These are phyloP conservation scores for Papilio machaon DNA, from an alignment of 1,140 invertebrate species.

Conservation along the genomic window DNA sequence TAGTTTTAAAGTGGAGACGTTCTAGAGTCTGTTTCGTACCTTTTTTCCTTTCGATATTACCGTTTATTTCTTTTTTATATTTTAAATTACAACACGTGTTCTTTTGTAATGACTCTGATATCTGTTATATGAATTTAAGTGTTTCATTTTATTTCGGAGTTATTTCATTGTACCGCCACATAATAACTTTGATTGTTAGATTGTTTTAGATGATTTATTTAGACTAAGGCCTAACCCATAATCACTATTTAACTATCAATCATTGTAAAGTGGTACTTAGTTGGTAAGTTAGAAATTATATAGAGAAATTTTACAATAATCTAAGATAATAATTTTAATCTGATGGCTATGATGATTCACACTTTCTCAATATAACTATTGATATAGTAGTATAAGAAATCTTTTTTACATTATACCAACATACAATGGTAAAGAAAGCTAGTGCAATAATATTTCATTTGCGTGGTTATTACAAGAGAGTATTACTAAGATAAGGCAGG, in stretches of 20 bases:
- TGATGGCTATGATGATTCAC: too few species aligned
- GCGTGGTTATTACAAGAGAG: constrained; percentile 26
- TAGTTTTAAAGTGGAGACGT: constrained; percentile 58
- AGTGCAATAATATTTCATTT: constrained; percentile 28
- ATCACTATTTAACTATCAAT: too few species aligned
- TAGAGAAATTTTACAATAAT: too few species aligned
- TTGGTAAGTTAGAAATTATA: too few species aligned
- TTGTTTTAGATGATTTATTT: neutral
- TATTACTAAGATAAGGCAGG: constrained; percentile 41
- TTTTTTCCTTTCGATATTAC: constrained; percentile 26
- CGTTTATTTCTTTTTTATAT: neutral
- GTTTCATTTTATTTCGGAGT: neutral
- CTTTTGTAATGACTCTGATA: neutral
- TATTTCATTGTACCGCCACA: too few species aligned
- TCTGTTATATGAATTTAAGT: neutral
- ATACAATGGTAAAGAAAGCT: neutral
- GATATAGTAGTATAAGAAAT: too few species aligned
- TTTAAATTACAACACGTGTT: constrained; percentile 14
- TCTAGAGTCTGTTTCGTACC: constrained; percentile 41
- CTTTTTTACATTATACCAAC: neutral
- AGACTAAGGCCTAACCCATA: too few species aligned
- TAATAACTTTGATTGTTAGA: neutral
- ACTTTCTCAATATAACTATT: too few species aligned
- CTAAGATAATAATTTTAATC: too few species aligned
- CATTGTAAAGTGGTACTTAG: too few species aligned